A percentile compares a stretch with the other conserved stretches of the same genome.
Conservation (phyloP, 2,888 invertebrate species). For the Drosophila mettleri region DNA sequence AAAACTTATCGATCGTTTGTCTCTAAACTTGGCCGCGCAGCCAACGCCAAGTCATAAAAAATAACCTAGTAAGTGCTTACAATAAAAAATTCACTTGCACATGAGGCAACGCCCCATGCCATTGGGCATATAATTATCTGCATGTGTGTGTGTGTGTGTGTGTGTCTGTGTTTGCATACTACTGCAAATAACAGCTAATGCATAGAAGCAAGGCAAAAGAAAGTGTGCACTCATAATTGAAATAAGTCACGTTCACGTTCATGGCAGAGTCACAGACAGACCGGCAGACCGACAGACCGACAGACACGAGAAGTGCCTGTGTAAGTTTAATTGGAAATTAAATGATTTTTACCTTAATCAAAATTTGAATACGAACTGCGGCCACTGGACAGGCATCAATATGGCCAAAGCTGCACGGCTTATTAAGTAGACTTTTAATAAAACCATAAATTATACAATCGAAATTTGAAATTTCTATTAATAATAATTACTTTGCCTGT, state of each 20-base stretch:
- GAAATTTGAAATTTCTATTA: conserved; percentile 2
- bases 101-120: conserved; percentile 18
- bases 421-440: not conserved
- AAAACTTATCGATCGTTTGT: conserved; percentile 54
- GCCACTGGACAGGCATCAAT: not conserved
- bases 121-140: conserved; percentile 6
- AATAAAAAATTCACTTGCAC: conserved; percentile 49
- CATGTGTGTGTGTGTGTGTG: not conserved
- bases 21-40: conserved; percentile 10
- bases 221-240: conserved; percentile 58
- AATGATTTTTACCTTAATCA: conserved; percentile 14
- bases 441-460: not conserved
- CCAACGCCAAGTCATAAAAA: conserved; percentile 4
- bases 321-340: conserved; percentile 22
- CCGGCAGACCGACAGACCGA: too few relatives aligned
- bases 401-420: not conserved
- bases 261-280: conserved; percentile 38
- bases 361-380: not conserved
- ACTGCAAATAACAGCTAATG: conserved; percentile 10
- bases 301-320: too few relatives aligned
- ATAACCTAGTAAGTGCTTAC: conserved; percentile 27
- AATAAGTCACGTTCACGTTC: conserved; percentile 71
- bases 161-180: not conserved
- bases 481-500: conserved; percentile 21
- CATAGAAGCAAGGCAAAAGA: conserved; percentile 50